These are phyloP conservation scores for western clawed frog (Xenopus tropicalis) DNA, from an alignment of 2,113 vertebrate species.

Conservation along the genomic window UCB_Xtro_10.0 CM004448.2:53667501-53668000, in stretches of 20 bases:
- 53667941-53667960: slow-evolving; percentile 48
- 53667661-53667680: no score
- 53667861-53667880: slow-evolving; percentile 32
- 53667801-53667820: slow-evolving; percentile 40
- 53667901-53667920: slow-evolving; percentile 25
- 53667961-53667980: slow-evolving; percentile 6
- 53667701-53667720: not conserved
- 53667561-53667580: no score
- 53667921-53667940: slow-evolving; percentile 55
- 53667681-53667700: not conserved
- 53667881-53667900: slow-evolving; percentile 28
- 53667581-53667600: no score
- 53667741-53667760: not conserved
- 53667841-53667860: slow-evolving; percentile 39
- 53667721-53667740: not conserved
- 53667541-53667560: no score
- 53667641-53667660: no score
- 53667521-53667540: no score
- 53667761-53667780: not conserved
- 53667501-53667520: no score
- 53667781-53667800: slow-evolving; percentile 32
- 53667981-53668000: slow-evolving; percentile 61
- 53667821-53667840: slow-evolving; percentile 47
- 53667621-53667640: no score
- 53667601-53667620: no score